These are phyloP conservation scores for Drosophila atripex DNA, from an alignment of 2,888 invertebrate species.

Conservation along the genomic window DNA sequence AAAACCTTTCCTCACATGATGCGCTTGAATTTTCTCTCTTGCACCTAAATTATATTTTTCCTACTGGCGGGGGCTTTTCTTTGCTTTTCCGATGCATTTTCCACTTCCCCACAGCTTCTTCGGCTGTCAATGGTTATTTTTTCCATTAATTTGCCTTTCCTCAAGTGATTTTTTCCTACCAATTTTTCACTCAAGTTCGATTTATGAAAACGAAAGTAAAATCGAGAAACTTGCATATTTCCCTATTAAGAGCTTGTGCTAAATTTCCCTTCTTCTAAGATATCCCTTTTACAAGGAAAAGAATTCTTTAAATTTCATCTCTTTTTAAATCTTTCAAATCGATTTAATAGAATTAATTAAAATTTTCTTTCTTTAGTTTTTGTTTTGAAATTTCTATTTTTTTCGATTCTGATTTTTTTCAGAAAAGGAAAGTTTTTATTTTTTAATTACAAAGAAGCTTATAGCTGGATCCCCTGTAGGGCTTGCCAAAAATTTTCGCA, in stretches of 20 bases:
- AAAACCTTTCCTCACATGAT: constrained; percentile 40
- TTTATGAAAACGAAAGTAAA: constrained; percentile 6
- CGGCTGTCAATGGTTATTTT: constrained; percentile 37
- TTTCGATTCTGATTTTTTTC: constrained; percentile 1
- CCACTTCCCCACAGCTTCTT: background rate
- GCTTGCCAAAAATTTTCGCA: constrained; percentile 36
- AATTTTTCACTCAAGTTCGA: constrained; percentile 4
- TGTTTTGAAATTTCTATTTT: constrained; percentile 17
- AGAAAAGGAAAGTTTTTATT: constrained; percentile 41
- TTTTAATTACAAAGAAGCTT: constrained; percentile 29
- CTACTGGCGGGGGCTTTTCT: constrained; percentile 20
- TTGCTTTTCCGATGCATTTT: constrained; percentile 20
- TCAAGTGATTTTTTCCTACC: constrained; percentile 35
- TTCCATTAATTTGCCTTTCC: constrained; percentile 59
- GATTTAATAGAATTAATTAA: background rate
- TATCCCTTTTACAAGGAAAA: background rate
- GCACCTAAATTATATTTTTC: constrained; percentile 70
- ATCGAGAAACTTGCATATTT: constrained; percentile 5
- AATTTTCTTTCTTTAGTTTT: constrained; percentile 1
- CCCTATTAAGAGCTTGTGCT: background rate
- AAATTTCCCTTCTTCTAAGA: background rate
- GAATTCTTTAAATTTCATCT: too few species aligned
- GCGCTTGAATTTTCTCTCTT: constrained; percentile 71
- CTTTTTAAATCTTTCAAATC: background rate
- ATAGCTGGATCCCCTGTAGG: constrained; percentile 16